Percentiles rank a stretch among this genome's conserved stretches.
Conservation (phyloP, 1,140 invertebrate species). For the Philopotamus ludificatus region DNA sequence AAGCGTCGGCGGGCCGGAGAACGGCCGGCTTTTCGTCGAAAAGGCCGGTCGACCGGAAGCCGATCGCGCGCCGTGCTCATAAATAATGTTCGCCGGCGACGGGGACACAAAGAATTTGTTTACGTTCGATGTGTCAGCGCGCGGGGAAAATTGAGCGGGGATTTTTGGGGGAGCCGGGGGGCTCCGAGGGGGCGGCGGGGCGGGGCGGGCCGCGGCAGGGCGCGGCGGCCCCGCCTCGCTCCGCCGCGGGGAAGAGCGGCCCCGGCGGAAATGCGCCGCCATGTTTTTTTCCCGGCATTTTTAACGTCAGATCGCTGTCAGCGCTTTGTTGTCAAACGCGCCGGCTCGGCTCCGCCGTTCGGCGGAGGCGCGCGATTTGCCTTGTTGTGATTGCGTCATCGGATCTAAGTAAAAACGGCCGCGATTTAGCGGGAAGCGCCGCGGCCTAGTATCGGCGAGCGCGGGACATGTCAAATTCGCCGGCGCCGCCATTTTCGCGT, state of each 20-base stretch:
- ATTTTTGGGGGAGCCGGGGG: background rate
- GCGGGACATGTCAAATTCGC: too few species aligned
- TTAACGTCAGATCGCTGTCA: constrained; percentile 42
- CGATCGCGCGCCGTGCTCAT: too few species aligned
- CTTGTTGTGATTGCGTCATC: background rate
- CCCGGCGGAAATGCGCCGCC: constrained; percentile 60
- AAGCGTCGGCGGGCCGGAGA: background rate
- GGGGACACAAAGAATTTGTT: too few species aligned
- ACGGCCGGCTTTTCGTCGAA: background rate
- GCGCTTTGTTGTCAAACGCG: background rate
- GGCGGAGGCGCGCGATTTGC: background rate
- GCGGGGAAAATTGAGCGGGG: background rate
- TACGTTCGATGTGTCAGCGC: too few species aligned
- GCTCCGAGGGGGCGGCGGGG: background rate
- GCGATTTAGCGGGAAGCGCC: too few species aligned
- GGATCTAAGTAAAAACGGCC: too few species aligned
- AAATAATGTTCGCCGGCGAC: too few species aligned
- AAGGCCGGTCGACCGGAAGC: background rate
- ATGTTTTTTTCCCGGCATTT: constrained; percentile 51
- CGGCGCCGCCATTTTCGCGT: background rate
- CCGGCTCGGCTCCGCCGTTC: background rate
- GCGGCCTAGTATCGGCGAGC: too few species aligned
- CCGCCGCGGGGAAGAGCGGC: too few species aligned
- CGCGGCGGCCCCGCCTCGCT: constrained; percentile 45
- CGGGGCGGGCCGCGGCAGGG: constrained; percentile 41